phyloP scores from a whole-genome alignment of 2,797 vertebrate genomes.

The Pipistrellus pygmaeus region DNA sequence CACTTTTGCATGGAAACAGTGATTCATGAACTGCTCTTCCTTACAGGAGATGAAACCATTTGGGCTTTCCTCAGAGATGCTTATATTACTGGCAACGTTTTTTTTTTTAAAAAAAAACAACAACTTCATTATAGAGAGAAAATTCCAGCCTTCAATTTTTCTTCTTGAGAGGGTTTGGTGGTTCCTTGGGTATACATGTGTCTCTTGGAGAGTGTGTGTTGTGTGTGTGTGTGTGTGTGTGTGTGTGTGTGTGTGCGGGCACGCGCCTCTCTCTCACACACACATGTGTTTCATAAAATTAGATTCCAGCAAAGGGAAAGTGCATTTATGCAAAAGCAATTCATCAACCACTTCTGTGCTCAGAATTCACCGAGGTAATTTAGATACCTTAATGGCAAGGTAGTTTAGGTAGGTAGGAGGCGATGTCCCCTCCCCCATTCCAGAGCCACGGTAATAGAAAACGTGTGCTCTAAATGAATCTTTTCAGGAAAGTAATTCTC shows the following conservation, averaged over 20 bases:
- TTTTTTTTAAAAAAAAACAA: background rate
- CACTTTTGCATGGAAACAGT: slow-evolving; percentile 82
- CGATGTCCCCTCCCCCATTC: slow-evolving; percentile 85
- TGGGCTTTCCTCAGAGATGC: slow-evolving; percentile 87
- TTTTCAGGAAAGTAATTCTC: slow-evolving; percentile 90
- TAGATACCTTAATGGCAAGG: slow-evolving; percentile 91
- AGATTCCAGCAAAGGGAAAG: slow-evolving; percentile 89
- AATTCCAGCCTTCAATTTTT: slow-evolving; percentile 88
- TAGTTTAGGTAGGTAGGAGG: slow-evolving; percentile 89
- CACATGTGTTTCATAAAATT: slow-evolving; percentile 85
- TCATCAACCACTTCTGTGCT: slow-evolving; percentile 92
- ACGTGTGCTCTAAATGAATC: slow-evolving; percentile 88
- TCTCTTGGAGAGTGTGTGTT: slow-evolving; percentile 74
- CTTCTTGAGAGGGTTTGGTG: slow-evolving; percentile 87
- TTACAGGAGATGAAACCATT: slow-evolving; percentile 85
- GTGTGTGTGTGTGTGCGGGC: background rate
- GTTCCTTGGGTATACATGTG: slow-evolving; percentile 82
- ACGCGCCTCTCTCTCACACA: slow-evolving; percentile 33
- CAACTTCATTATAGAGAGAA: slow-evolving; percentile 88
- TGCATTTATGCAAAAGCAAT: slow-evolving; percentile 92
- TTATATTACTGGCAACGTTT: slow-evolving; percentile 85
- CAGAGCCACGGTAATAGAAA: slow-evolving; percentile 89
- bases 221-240: background rate
- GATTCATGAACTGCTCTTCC: slow-evolving; percentile 87
- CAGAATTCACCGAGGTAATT: slow-evolving; percentile 92